A percentile compares a stretch with the other conserved stretches of the same genome.
Conservation (phyloP, 35 echinoderm and acorn worm species). For the Ophioderma brevispina region DNA sequence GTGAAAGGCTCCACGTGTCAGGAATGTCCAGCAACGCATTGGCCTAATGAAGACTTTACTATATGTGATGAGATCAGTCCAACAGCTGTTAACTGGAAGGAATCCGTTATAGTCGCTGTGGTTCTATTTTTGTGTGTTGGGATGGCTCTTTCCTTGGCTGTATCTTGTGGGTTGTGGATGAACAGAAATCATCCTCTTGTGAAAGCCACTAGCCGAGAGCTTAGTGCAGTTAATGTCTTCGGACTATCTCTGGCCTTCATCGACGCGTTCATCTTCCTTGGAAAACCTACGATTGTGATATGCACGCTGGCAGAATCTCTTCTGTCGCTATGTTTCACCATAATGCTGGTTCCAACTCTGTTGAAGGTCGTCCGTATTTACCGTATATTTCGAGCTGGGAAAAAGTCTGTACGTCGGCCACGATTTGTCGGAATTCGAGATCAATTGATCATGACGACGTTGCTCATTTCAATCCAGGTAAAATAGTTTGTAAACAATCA, state of each 20-base stretch:
- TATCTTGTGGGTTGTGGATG: background rate
- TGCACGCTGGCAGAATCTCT: background rate
- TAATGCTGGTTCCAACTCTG: slow-evolving; percentile 4
- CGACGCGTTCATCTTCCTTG: background rate
- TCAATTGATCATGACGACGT: slow-evolving; percentile 2
- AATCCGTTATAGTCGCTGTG: background rate
- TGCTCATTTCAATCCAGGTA: slow-evolving; percentile 28
- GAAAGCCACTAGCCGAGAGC: slow-evolving; percentile 29
- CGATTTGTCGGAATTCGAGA: background rate
- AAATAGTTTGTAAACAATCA: background rate
- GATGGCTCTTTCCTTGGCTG: background rate
- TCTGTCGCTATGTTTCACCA: background rate
- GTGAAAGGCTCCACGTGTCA: slow-evolving; percentile 21
- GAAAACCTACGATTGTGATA: background rate
- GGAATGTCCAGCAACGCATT: background rate
- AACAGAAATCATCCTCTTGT: background rate
- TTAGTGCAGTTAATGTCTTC: slow-evolving; percentile 3
- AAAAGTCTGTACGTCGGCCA: slow-evolving; percentile 22
- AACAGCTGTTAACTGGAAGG: background rate
- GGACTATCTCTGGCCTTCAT: background rate
- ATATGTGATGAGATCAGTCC: background rate
- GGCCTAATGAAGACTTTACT: slow-evolving; percentile 10
- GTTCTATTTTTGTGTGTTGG: background rate
- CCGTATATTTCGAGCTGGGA: slow-evolving; percentile 25
- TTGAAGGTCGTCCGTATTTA: slow-evolving; percentile 27